These are phyloP conservation scores for Leiothrix lutea DNA, from an alignment of 2,113 vertebrate genomes.

Conservation along the genomic window DNA sequence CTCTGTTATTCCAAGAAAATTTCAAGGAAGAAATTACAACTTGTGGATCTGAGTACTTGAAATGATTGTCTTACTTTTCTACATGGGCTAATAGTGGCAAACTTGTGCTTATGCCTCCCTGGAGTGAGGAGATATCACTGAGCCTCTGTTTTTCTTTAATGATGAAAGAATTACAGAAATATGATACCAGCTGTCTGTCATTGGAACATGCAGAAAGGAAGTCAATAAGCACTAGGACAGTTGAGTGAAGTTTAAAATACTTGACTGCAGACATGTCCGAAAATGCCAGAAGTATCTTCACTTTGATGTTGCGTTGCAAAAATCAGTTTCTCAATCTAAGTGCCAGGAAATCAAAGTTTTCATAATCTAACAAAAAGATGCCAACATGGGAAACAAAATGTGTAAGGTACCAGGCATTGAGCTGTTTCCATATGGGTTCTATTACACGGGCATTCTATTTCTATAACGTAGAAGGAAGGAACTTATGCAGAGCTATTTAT, in stretches of 20 bases:
- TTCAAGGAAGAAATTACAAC: background rate
- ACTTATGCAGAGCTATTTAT: background rate
- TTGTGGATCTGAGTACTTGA: background rate
- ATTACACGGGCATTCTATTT: background rate
- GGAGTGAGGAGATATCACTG: background rate
- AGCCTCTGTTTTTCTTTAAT: background rate
- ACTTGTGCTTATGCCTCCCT: background rate
- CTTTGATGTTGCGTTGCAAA: background rate
- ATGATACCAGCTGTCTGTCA: background rate
- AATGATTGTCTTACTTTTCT: background rate
- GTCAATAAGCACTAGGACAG: background rate
- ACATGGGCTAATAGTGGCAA: background rate
- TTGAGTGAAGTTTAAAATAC: background rate
- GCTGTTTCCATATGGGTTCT: background rate
- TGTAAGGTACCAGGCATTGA: background rate
- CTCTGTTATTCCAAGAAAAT: background rate
- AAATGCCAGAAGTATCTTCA: background rate
- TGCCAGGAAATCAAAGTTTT: background rate
- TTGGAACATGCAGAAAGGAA: background rate
- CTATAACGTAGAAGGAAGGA: background rate
- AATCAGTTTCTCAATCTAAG: background rate
- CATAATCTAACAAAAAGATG: background rate
- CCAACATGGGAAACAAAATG: background rate
- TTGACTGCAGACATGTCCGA: background rate
- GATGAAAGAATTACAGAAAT: background rate